Evolutionary conservation across 1,140 invertebrate species (phyloP).

Genomic region (Tetramorium parvispinum): DNA sequence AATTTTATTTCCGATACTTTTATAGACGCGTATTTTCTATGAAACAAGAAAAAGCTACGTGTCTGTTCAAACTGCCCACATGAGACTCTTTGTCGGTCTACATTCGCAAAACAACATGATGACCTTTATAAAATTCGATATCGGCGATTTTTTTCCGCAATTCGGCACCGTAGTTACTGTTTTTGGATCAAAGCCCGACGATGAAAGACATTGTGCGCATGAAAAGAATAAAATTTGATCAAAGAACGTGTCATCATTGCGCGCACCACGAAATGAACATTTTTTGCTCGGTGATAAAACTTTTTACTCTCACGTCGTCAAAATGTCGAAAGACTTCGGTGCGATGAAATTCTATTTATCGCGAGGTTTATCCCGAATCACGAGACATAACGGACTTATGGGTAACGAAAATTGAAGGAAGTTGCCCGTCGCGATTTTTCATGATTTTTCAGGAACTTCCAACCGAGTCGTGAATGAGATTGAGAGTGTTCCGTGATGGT

Average conservation of each 20-base stretch:
- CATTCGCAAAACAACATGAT: slow-evolving; percentile 6
- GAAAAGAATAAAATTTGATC: slow-evolving; percentile 18
- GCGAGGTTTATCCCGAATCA: not conserved
- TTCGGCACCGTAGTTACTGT: not conserved
- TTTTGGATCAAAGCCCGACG: slow-evolving; percentile 2
- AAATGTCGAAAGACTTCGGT: not conserved
- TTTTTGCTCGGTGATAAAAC: slow-evolving; percentile 2
- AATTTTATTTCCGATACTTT: not conserved
- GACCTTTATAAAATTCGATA: slow-evolving; percentile 29
- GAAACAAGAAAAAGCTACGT: not conserved
- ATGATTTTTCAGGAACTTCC: slow-evolving; percentile 57
- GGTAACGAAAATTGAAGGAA: slow-evolving; percentile 66
- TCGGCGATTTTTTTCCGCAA: slow-evolving; percentile 7
- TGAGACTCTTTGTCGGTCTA: not conserved
- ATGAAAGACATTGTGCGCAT: slow-evolving; percentile 9
- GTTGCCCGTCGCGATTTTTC: slow-evolving; percentile 30
- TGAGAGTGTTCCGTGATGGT: slow-evolving; percentile 25
- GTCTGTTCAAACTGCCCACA: not conserved
- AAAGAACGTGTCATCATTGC: not conserved
- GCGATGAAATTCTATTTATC: slow-evolving; percentile 32
- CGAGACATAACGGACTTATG: slow-evolving; percentile 37
- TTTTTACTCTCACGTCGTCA: not conserved
- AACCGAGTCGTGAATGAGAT: slow-evolving; percentile 54
- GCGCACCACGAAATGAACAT: not conserved
- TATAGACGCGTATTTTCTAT: not conserved